Percentiles rank a stretch among this genome's conserved stretches.
Conservation (phyloP, 2,888 invertebrate genomes). For the Drosophila putrida region DNA sequence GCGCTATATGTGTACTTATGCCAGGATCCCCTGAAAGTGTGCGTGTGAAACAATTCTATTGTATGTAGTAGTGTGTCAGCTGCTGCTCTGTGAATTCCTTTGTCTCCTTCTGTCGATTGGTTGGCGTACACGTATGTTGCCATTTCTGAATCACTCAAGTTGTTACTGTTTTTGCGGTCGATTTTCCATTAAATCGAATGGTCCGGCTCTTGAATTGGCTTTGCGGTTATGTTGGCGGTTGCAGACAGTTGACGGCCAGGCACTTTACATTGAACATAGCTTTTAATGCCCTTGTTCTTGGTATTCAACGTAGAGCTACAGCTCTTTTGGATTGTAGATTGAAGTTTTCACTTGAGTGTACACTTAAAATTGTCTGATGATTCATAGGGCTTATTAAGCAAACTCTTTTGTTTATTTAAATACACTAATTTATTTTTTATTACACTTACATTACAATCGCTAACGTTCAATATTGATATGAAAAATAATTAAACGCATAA, state of each 20-base stretch:
- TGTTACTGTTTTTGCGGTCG: constrained; percentile 78
- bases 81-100: constrained; percentile 19
- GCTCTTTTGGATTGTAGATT: constrained; percentile 18
- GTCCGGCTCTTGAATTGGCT: constrained; percentile 71
- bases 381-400: too few relatives aligned
- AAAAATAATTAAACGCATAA: too few relatives aligned
- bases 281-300: constrained; percentile 40
- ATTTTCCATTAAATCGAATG: constrained; percentile 80
- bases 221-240: constrained; percentile 65
- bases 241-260: constrained; percentile 12
- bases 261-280: constrained; percentile 24
- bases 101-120: constrained; percentile 23
- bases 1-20: constrained; percentile 7
- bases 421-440: too few relatives aligned
- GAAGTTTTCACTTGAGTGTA: constrained; percentile 14
- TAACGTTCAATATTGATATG: too few relatives aligned
- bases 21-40: constrained; percentile 1
- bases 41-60: constrained; percentile 23
- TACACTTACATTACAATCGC: too few relatives aligned
- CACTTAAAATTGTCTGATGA: constrained; percentile 1
- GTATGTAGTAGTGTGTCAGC: constrained; percentile 40
- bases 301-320: constrained; percentile 26
- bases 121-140: constrained; percentile 48
- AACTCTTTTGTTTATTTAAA: too few relatives aligned
- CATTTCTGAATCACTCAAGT: constrained; percentile 73